Percentiles rank a stretch among this genome's conserved stretches.
phyloP scores from a whole-genome alignment of 1,140 invertebrate genomes.

The Neodiprion virginianus region DNA sequence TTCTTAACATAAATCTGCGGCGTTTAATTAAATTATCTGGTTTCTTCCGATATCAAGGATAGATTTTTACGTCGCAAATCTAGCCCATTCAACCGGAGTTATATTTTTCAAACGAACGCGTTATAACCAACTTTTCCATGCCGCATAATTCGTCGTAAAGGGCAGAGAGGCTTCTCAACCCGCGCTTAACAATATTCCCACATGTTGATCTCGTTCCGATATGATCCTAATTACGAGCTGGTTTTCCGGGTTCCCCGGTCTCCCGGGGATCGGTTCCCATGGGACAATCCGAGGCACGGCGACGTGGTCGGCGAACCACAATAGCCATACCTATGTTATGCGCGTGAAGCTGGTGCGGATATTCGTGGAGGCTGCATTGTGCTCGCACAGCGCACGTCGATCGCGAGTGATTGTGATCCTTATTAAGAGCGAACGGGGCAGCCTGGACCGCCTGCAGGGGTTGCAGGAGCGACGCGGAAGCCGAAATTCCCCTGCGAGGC shows the following conservation, averaged over 20 bases:
- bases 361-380: conserved; percentile 22
- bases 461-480: conserved; percentile 7
- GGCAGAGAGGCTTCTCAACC: too few relatives aligned
- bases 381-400: conserved; percentile 18
- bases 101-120: too few relatives aligned
- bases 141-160: too few relatives aligned
- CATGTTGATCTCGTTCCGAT: conserved; percentile 28
- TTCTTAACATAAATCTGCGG: too few relatives aligned
- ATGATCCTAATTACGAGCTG: conserved; percentile 29
- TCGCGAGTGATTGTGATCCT: conserved; percentile 25
- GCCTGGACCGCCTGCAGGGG: conserved; percentile 18
- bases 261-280: conserved; percentile 17
- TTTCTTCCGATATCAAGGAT: too few relatives aligned
- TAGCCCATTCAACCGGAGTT: too few relatives aligned
- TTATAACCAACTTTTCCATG: too few relatives aligned
- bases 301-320: conserved; percentile 25
- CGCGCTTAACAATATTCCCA: conserved; percentile 19
- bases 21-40: too few relatives aligned
- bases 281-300: conserved; percentile 7
- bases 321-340: conserved; percentile 5
- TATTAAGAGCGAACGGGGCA: conserved; percentile 23
- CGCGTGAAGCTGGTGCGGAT: not conserved
- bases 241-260: conserved; percentile 4
- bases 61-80: too few relatives aligned
- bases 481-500: not conserved